Evolutionary conservation across 2,113 vertebrate genomes (phyloP).

Genomic region (Eublepharis macularius): DNA sequence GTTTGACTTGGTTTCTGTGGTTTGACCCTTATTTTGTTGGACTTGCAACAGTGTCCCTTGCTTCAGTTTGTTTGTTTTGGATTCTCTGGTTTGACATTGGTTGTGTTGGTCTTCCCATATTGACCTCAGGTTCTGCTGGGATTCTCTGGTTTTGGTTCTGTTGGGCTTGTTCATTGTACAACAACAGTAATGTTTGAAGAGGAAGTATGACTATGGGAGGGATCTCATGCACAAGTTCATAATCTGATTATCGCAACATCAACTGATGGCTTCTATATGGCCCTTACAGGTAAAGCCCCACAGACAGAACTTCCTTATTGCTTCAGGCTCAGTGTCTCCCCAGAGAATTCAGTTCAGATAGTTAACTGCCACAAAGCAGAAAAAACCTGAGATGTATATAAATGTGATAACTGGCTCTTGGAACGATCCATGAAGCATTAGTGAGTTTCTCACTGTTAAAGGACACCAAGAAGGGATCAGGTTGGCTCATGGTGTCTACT

Average conservation of each 20-base stretch:
- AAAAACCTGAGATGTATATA: too few relatives aligned
- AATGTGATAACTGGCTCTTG: neutral
- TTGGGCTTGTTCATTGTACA: too few relatives aligned
- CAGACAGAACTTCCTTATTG: neutral
- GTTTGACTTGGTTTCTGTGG: too few relatives aligned
- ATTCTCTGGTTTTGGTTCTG: too few relatives aligned
- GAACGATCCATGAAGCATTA: neutral
- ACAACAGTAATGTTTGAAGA: neutral
- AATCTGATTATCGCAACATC: neutral
- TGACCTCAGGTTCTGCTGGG: too few relatives aligned
- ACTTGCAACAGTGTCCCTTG: too few relatives aligned
- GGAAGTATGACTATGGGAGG: neutral
- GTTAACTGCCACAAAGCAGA: too few relatives aligned
- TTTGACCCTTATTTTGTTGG: too few relatives aligned
- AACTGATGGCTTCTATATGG: neutral
- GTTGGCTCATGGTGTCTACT: neutral
- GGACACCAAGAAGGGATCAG: neutral
- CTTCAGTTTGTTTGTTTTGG: too few relatives aligned
- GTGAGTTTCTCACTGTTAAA: neutral
- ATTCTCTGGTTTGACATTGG: too few relatives aligned
- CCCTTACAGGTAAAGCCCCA: neutral
- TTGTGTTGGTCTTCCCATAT: too few relatives aligned
- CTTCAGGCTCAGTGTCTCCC: neutral
- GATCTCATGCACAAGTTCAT: neutral
- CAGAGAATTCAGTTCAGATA: neutral